Conservation (phyloP, 2,797 vertebrate genomes). For the Scolopax bukidnonensis region DNA sequence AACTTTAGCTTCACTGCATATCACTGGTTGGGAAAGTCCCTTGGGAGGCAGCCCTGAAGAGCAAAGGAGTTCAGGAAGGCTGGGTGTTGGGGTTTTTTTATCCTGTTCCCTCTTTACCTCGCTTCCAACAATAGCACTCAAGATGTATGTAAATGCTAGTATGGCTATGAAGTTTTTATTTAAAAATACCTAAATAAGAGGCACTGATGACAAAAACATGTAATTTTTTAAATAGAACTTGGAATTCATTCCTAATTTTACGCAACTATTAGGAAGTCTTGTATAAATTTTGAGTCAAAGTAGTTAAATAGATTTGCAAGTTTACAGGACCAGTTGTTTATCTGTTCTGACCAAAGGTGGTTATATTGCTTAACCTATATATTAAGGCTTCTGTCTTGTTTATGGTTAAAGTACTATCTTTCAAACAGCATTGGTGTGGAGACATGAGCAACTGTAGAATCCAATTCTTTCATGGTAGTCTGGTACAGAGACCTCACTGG, state of each 20-base stretch:
- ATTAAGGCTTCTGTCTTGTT: background rate
- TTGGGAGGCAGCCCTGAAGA: too few species aligned
- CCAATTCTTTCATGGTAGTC: background rate
- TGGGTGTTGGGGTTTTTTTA: background rate
- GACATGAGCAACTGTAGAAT: background rate
- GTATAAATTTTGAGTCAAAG: background rate
- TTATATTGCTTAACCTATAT: background rate
- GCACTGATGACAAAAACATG: accelerated
- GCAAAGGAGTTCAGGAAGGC: too few species aligned
- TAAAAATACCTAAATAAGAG: background rate
- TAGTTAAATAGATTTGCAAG: background rate
- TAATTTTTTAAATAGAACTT: background rate
- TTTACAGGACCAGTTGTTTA: background rate
- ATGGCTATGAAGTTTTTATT: background rate
- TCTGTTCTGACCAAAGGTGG: background rate
- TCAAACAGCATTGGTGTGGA: background rate
- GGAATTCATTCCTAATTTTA: background rate
- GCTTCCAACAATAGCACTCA: background rate
- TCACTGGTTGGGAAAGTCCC: too few species aligned
- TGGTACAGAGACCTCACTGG: background rate
- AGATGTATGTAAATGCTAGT: background rate
- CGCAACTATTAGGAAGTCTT: background rate
- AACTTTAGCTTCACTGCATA: too few species aligned
- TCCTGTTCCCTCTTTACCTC: background rate
- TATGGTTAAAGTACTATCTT: background rate